phyloP scores from a whole-genome alignment of 2,888 invertebrate genomes.

The Exocentrus adspersus region DNA sequence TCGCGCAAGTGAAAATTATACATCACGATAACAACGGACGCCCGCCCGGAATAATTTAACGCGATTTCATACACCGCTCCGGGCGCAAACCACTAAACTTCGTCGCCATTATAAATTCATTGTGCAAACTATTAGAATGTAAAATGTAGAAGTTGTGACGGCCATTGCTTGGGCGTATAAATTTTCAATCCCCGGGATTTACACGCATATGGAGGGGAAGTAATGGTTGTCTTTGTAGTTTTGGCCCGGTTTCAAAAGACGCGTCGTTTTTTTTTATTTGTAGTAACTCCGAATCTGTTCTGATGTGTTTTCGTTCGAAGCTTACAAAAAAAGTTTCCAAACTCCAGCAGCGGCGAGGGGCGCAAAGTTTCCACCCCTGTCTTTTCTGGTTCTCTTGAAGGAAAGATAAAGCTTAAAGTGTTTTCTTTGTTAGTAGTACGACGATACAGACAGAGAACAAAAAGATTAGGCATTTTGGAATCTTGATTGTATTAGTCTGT shows the following conservation, averaged over 20 bases:
- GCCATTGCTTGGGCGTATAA: background rate
- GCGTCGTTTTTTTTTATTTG: conserved; percentile 15
- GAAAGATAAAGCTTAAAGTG: background rate
- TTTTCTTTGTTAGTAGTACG: background rate
- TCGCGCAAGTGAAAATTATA: conserved; percentile 1
- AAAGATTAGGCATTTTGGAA: background rate
- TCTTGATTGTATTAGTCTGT: too few species aligned
- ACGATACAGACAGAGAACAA: background rate
- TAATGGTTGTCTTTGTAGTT: conserved; percentile 23
- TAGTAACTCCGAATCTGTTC: conserved; percentile 16
- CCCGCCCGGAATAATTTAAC: background rate
- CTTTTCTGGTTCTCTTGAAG: too few species aligned
- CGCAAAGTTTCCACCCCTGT: background rate
- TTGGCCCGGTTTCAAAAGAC: conserved; percentile 26
- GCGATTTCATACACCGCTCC: background rate
- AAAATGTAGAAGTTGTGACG: background rate
- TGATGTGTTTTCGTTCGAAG: conserved; percentile 12
- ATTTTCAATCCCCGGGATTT: background rate
- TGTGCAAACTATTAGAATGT: conserved; percentile 1
- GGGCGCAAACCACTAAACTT: background rate
- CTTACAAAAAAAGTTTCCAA: conserved; percentile 12
- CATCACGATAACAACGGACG: background rate
- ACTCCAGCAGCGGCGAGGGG: background rate
- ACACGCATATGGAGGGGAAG: conserved; percentile 7
- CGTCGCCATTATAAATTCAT: background rate